Conservation (phyloP, 2,888 invertebrate genomes). For the Chaetogeoica ovagalla region DNA sequence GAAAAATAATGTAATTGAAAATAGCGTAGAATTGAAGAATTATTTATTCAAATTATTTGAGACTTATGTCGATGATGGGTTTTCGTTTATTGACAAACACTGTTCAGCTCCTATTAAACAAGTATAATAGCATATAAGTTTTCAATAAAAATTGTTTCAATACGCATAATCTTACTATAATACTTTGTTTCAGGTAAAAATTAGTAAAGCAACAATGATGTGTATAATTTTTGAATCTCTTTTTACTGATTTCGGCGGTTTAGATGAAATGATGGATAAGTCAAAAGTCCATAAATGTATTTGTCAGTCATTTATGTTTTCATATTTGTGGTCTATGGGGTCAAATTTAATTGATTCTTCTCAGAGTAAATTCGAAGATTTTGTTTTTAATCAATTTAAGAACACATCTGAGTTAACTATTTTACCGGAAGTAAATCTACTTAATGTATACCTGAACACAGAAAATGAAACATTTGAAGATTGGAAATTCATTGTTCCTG, state of each 20-base stretch:
- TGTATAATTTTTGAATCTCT: constrained; percentile 75
- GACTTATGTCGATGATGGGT: constrained; percentile 68
- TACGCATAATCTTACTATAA: neutral
- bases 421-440: constrained; percentile 23
- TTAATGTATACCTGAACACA: constrained; percentile 69
- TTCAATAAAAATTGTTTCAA: neutral
- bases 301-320: constrained; percentile 77
- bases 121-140: constrained; percentile 61
- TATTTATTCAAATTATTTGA: constrained; percentile 71
- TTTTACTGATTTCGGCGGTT: constrained; percentile 64
- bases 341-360: constrained; percentile 77
- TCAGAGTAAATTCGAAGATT: constrained; percentile 71
- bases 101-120: constrained; percentile 76
- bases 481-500: constrained; percentile 79
- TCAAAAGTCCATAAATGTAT: constrained; percentile 65
- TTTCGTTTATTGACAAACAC: constrained; percentile 69
- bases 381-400: constrained; percentile 71
- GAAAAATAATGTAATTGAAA: constrained; percentile 15
- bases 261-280: constrained; percentile 66
- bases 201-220: constrained; percentile 77
- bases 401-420: constrained; percentile 68
- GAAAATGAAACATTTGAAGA: constrained; percentile 70
- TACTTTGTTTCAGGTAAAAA: constrained; percentile 68
- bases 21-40: constrained; percentile 64
- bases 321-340: constrained; percentile 83